A percentile compares a stretch with the other conserved stretches of the same genome.
Conservation (phyloP, 2,797 vertebrate species). For the Pangasius djambal region DNA sequence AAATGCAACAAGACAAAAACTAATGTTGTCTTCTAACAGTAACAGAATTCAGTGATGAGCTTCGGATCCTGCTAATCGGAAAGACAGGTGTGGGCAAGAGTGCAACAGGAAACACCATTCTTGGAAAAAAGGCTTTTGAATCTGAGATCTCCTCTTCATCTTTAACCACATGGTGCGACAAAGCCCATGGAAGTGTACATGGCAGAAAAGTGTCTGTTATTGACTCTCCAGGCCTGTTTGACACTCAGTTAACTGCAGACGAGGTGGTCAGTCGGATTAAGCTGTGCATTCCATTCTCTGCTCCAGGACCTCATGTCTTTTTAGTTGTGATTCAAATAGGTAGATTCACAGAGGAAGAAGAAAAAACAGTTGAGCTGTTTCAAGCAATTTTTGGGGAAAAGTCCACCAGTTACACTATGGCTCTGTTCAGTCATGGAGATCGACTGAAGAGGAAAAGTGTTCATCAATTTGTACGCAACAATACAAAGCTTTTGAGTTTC, state of each 20-base stretch:
- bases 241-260: background rate
- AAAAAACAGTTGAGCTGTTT: slow-evolving; percentile 8
- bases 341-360: slow-evolving; percentile 34
- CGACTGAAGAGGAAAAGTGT: slow-evolving; percentile 23
- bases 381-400: slow-evolving; percentile 33
- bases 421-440: slow-evolving; percentile 46
- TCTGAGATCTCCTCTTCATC: slow-evolving; percentile 26
- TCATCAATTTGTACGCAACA: slow-evolving; percentile 34
- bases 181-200: background rate
- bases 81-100: slow-evolving; percentile 47
- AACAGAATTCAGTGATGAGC: background rate
- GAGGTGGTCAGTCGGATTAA: slow-evolving; percentile 36
- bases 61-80: slow-evolving; percentile 38
- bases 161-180: slow-evolving; percentile 12
- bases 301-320: slow-evolving; percentile 42
- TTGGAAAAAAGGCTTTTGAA: slow-evolving; percentile 13
- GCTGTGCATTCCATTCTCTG: slow-evolving; percentile 16
- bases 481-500: background rate
- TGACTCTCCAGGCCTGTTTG: slow-evolving; percentile 45
- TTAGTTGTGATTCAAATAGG: slow-evolving; percentile 33
- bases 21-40: background rate
- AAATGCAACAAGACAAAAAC: background rate
- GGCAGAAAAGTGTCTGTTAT: slow-evolving; percentile 30
- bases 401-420: slow-evolving; percentile 24
- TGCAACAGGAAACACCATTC: slow-evolving; percentile 41